phyloP scores from a whole-genome alignment of 2,113 vertebrate species.

The Amazona guildingii region DNA sequence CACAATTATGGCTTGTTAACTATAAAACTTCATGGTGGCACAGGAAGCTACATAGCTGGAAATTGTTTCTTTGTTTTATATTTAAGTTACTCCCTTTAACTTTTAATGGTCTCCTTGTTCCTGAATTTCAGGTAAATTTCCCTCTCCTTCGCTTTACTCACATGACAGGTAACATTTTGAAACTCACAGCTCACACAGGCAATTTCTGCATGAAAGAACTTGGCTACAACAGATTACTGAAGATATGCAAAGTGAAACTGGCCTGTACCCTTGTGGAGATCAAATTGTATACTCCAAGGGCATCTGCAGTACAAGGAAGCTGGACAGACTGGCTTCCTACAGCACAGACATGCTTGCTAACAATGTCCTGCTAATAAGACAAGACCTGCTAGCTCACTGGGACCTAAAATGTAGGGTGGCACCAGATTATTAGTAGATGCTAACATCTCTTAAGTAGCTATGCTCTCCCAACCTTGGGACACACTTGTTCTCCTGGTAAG shows the following conservation, averaged over 20 bases:
- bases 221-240: not conserved
- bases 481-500: not conserved
- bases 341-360: not conserved
- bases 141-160: not conserved
- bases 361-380: not conserved
- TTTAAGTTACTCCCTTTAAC: not conserved
- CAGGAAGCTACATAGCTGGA: not conserved
- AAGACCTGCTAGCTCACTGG: not conserved
- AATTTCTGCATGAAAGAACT: not conserved
- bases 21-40: not conserved
- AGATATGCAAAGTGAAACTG: not conserved
- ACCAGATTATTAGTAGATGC: not conserved
- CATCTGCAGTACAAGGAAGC: not conserved
- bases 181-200: not conserved
- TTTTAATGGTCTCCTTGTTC: not conserved
- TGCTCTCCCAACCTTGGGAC: slow-evolving; percentile 36
- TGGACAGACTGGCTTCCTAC: not conserved
- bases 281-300: not conserved
- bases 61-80: not conserved
- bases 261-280: not conserved
- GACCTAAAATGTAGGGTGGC: not conserved
- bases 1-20: not conserved
- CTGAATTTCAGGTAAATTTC: not conserved
- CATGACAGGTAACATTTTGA: not conserved
- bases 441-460: not conserved